A percentile compares a stretch with the other conserved stretches of the same genome.
Conservation (phyloP, 2,888 invertebrate species). For the Cetonia aurata region DNA sequence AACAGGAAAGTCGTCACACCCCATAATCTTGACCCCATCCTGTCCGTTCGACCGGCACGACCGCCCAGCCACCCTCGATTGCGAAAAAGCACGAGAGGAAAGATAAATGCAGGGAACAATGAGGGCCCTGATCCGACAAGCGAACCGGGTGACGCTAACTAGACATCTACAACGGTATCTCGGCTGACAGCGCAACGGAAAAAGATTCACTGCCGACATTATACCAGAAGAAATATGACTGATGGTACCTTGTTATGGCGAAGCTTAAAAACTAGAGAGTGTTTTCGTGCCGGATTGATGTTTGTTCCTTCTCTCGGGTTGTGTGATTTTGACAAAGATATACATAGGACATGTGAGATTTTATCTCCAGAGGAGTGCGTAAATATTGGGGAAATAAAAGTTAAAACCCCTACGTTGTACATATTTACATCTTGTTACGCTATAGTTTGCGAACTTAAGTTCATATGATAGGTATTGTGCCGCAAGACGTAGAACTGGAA, state of each 20-base stretch:
- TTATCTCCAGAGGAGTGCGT: neutral
- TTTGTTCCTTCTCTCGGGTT: slow-evolving; percentile 11
- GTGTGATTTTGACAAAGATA: slow-evolving; percentile 9
- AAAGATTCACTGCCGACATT: slow-evolving; percentile 48
- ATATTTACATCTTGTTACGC: too few species aligned
- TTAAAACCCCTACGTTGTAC: neutral
- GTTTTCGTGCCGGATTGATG: slow-evolving; percentile 25
- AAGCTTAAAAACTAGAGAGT: slow-evolving; percentile 28
- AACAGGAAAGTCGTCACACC: slow-evolving; percentile 46
- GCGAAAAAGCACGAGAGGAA: slow-evolving; percentile 46
- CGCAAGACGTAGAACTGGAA: too few species aligned
- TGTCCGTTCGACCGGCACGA: slow-evolving; percentile 9
- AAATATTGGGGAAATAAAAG: neutral
- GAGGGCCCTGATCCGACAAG: slow-evolving; percentile 53
- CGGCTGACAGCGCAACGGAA: slow-evolving; percentile 47
- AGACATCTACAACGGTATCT: slow-evolving; percentile 49
- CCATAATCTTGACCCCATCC: slow-evolving; percentile 44
- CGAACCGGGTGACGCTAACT: slow-evolving; percentile 51
- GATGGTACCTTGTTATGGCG: slow-evolving; percentile 44
- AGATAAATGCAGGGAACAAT: slow-evolving; percentile 52
- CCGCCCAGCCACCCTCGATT: slow-evolving; percentile 30
- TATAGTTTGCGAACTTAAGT: neutral
- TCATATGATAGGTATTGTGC: too few species aligned
- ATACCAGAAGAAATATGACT: slow-evolving; percentile 48
- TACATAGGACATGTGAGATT: slow-evolving; percentile 13